A percentile compares a stretch with the other conserved stretches of the same genome.
Evolutionary conservation across 2,888 invertebrate genomes (phyloP).

Genomic region (Idaea biselata): DNA sequence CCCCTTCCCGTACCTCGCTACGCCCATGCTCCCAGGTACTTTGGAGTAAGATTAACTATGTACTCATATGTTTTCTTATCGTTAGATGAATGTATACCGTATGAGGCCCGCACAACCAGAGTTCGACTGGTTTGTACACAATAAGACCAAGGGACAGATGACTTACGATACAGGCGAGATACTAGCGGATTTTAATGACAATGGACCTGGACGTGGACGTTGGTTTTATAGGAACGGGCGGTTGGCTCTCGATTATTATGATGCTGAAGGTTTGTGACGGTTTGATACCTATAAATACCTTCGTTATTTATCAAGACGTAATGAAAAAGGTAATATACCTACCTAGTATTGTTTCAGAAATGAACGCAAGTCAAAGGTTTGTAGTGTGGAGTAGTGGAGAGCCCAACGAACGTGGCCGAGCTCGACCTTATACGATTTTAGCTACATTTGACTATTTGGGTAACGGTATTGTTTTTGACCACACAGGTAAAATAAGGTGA

Average conservation of each 20-base stretch:
- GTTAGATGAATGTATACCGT: constrained; percentile 69
- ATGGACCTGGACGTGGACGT: constrained; percentile 60
- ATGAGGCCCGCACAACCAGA: constrained; percentile 71
- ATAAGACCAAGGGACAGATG: constrained; percentile 58
- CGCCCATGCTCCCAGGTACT: too few relatives aligned
- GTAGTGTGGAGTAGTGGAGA: constrained; percentile 68
- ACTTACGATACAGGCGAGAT: constrained; percentile 61
- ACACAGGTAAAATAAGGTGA: constrained; percentile 67
- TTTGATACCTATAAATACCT: background rate
- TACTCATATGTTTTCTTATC: constrained; percentile 1
- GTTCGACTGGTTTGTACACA: constrained; percentile 70
- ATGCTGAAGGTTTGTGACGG: constrained; percentile 57
- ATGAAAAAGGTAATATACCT: too few relatives aligned
- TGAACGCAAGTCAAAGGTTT: constrained; percentile 63
- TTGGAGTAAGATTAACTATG: background rate
- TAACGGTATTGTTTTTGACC: constrained; percentile 71
- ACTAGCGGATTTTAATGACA: constrained; percentile 63
- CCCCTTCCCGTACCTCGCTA: too few relatives aligned
- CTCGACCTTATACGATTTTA: constrained; percentile 58
- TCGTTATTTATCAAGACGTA: too few relatives aligned
- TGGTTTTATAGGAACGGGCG: constrained; percentile 66
- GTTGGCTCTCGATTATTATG: constrained; percentile 66
- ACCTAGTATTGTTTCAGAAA: constrained; percentile 47
- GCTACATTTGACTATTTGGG: constrained; percentile 69
- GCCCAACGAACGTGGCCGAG: constrained; percentile 58